Evolutionary conservation across 2,888 invertebrate genomes (phyloP), one percentile per base, ranked within the genome.

Genomic region (Palloptera scutellata): DNA sequence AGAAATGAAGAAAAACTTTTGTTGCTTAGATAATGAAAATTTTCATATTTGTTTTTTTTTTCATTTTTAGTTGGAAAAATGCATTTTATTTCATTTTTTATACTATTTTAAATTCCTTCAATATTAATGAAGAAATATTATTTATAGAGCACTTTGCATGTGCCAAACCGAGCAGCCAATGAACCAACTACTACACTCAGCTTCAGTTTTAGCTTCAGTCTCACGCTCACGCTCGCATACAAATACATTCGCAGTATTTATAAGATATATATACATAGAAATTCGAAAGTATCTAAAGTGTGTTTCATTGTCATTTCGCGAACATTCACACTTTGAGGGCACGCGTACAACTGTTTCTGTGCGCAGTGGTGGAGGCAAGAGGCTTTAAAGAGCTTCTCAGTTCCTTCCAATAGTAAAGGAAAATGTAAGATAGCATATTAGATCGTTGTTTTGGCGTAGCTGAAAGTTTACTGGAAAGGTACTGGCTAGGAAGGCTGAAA

Each of bases 81-180:
- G 15, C 13, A 48, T n/a, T 48, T 60, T 48, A 13, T 20, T 42
- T 1, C 54, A 41, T 20, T 54, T 4, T 40, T 41, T 30, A 30
- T 30, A n/a, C 13, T n/a, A 1, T 48, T 43, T 40, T 54, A 61
- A 41, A 48, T 61, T 40, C 48, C 61, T 61, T 66, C 55, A 66
- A 66, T 61, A 61, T 66, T 66, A 66, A 61, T 66, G 61, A 66
- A 66, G 66, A 66, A 66, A 66, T 10, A 54, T 54, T 54, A 54
- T 54, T 54, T 54, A 54, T 54, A 54, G 55, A 30, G 30, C 30
- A 30, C 30, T 30, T 30, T 30, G 30, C 30, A 30, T 4, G 30
- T 30, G 30, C 30, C 6, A 30, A n/a, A 30, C 30, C 30, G 30
- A 30, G 30, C 30, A 30, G 30, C 30, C 30, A 30, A 30, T 30